Evolutionary conservation across 2,888 invertebrate species (phyloP).

Genomic region (Nasonia oneida): DNA sequence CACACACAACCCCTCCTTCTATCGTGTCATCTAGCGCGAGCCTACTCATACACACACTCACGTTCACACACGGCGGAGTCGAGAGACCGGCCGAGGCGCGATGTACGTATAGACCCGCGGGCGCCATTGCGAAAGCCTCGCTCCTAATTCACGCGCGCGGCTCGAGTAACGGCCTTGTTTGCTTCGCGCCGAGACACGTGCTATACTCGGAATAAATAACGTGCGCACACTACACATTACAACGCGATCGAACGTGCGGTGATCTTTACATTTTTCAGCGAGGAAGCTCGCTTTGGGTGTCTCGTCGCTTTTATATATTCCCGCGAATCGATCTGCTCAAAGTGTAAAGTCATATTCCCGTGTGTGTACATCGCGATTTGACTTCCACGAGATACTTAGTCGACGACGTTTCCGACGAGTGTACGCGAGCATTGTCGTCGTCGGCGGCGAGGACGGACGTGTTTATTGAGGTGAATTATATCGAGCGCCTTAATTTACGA

Average conservation of each 20-base stretch:
- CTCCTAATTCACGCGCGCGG: slow-evolving; percentile 39
- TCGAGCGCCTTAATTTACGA: slow-evolving; percentile 58
- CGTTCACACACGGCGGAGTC: background rate
- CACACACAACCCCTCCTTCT: slow-evolving; percentile 40
- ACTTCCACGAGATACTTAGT: background rate
- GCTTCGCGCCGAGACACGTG: background rate
- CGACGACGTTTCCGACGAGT: background rate
- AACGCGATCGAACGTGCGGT: no score
- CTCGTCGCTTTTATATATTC: no score
- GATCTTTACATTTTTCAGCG: no score
- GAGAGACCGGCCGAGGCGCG: background rate
- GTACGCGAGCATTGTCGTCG: slow-evolving; percentile 12
- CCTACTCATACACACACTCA: background rate
- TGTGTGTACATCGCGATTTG: no score
- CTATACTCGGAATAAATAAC: background rate
- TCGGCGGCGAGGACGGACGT: slow-evolving; percentile 33
- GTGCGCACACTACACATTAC: no score
- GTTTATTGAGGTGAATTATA: slow-evolving; percentile 58
- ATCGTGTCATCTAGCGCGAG: background rate
- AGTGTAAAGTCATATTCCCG: no score
- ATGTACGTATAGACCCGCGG: background rate
- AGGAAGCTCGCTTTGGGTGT: no score
- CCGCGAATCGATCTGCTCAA: no score
- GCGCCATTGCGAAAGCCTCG: slow-evolving; percentile 44
- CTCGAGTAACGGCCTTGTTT: background rate